phyloP scores from a whole-genome alignment of 2,113 vertebrate genomes.

The Dermatemys mawii region DNA sequence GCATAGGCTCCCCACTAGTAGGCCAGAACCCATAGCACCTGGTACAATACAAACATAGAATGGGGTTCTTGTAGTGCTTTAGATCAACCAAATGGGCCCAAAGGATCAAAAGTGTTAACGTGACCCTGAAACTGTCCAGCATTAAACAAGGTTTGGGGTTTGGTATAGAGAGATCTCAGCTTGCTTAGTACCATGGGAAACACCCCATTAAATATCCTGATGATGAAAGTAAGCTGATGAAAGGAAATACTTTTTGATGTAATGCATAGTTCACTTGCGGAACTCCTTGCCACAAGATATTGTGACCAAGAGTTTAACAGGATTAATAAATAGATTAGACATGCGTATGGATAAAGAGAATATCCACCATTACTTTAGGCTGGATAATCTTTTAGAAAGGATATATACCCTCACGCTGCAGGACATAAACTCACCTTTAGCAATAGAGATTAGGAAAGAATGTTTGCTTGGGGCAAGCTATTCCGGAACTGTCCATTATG shows the following conservation, averaged over 20 bases:
- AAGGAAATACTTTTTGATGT: background rate
- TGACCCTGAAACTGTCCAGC: background rate
- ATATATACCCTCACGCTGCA: background rate
- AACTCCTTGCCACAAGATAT: background rate
- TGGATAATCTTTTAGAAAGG: background rate
- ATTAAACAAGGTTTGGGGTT: background rate
- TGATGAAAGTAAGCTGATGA: background rate
- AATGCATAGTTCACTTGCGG: background rate
- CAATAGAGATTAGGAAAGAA: background rate
- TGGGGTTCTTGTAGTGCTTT: too few species aligned
- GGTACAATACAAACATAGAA: too few species aligned
- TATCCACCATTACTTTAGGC: background rate
- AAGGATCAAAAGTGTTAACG: background rate
- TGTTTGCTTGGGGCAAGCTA: background rate
- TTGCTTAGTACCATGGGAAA: background rate
- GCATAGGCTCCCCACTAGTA: too few species aligned
- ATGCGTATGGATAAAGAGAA: background rate
- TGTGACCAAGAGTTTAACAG: background rate
- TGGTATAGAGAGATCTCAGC: background rate
- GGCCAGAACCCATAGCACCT: too few species aligned
- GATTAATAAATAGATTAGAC: background rate
- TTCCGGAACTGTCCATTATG: background rate
- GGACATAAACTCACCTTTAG: background rate
- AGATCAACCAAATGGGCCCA: too few species aligned
- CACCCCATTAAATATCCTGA: too few species aligned